Percentiles rank a stretch among this genome's conserved stretches.
These are phyloP conservation scores for Pluvialis apricaria DNA, from an alignment of 2,113 vertebrate genomes.

Conservation along the genomic window DNA sequence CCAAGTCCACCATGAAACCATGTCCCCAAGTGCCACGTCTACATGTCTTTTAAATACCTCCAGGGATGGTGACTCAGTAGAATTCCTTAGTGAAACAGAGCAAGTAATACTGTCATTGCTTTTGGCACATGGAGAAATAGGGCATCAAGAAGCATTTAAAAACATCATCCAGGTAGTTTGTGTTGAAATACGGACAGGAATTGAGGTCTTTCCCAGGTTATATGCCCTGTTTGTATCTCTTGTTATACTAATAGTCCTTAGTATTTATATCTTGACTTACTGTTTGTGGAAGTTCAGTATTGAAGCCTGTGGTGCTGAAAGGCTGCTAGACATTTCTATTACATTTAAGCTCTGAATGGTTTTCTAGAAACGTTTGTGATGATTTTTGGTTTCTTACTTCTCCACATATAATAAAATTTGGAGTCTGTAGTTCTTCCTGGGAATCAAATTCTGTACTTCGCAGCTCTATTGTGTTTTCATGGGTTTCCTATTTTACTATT, in stretches of 20 bases:
- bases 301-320: neutral
- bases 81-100: neutral
- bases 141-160: neutral
- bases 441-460: neutral
- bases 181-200: neutral
- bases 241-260: neutral
- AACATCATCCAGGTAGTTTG: neutral
- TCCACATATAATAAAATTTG: neutral
- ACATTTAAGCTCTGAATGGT: neutral
- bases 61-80: neutral
- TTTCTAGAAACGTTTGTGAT: neutral
- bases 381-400: neutral
- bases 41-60: neutral
- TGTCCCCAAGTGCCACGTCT: neutral
- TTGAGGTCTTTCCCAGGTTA: neutral
- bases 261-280: neutral
- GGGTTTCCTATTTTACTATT: neutral
- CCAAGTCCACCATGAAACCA: neutral
- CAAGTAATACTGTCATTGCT: rapidly evolving
- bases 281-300: neutral
- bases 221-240: neutral
- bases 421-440: neutral
- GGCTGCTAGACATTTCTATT: neutral
- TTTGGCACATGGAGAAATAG: neutral
- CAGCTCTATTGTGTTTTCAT: neutral